Evolutionary conservation across 2,113 vertebrate species (phyloP), one percentile per base, ranked within the genome.

Genomic region (Columba janthina): DNA sequence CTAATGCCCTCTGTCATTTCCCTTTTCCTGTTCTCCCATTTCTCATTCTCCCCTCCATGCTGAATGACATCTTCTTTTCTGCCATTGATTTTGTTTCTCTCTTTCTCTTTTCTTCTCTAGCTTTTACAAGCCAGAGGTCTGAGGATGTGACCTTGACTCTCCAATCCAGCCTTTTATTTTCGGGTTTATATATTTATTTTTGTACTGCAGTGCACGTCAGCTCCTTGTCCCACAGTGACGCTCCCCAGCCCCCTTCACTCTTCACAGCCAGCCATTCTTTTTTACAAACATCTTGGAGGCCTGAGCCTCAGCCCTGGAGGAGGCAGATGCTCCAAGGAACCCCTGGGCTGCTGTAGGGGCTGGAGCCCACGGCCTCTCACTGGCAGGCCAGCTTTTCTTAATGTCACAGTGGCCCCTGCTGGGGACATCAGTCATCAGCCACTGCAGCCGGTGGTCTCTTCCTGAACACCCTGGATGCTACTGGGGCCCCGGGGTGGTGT

Each of bases 51-150:
- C n/a, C 7, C 36, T 75, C 34, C 44, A 29, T 32, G 36, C 77
- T 90, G 28, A 69, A 5, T 85, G 1, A 2, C 64, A 62, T 82
- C 91, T 92, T 72, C 71, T 54, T 21, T 9, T 42, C 44, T 62
- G 20, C 20, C 0, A 0, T 78, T 88, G 17, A 92, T 88, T 96
- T 88, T 70, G 5, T 95, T 91, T 97, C 73, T 95, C 84, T 92
- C 81, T 88, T 85, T 97, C 76, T 91, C 85, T 97, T 88, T 96
- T 88, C 67, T 97, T 92, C 94, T 96, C 80, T 94, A 98, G 97
- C 93, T 98, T 90, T 97, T 98, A 96, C 97, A 98, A 98, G 94
- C 95, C 98, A 97, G 96, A 97, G 97, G 97, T 95, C 95, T 98
- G 97, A 97, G 97, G 97, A 97, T 97, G 91, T 97, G 96, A 98